These are phyloP conservation scores for Argyra leucocephala DNA, from an alignment of 2,888 invertebrate species.

Conservation along the genomic window DNA sequence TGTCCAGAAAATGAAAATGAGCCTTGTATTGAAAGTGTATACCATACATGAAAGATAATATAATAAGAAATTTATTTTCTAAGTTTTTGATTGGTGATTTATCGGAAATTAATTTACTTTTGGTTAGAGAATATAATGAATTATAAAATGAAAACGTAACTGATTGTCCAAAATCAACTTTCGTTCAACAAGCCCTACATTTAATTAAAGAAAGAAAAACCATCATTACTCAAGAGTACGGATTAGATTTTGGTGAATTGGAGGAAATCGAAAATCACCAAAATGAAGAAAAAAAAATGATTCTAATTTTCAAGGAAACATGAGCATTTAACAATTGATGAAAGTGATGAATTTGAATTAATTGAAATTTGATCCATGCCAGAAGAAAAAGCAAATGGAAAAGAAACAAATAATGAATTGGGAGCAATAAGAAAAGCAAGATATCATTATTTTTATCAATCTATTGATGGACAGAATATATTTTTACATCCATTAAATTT, in stretches of 20 bases:
- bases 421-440: conserved; percentile 31
- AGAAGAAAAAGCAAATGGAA: not conserved
- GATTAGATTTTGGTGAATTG: too few relatives aligned
- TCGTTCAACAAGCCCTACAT: conserved; percentile 72
- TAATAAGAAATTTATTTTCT: conserved; percentile 47
- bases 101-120: conserved; percentile 58
- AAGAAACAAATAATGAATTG: not conserved
- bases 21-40: conserved; percentile 26
- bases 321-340: not conserved
- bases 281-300: not conserved
- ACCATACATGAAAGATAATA: conserved; percentile 10
- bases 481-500: conserved; percentile 86
- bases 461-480: conserved; percentile 83
- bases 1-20: conserved; percentile 45
- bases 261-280: not conserved
- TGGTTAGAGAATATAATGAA: conserved; percentile 63
- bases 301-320: not conserved
- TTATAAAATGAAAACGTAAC: conserved; percentile 58
- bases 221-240: conserved; percentile 26
- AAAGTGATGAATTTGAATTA: too few relatives aligned
- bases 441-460: conserved; percentile 48
- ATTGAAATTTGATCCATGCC: too few relatives aligned
- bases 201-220: conserved; percentile 46
- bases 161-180: conserved; percentile 71
- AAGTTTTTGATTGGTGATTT: conserved; percentile 64